Base-by-base conservation (phyloP, 2,113 vertebrate species). In the Motacilla alba region DNA sequence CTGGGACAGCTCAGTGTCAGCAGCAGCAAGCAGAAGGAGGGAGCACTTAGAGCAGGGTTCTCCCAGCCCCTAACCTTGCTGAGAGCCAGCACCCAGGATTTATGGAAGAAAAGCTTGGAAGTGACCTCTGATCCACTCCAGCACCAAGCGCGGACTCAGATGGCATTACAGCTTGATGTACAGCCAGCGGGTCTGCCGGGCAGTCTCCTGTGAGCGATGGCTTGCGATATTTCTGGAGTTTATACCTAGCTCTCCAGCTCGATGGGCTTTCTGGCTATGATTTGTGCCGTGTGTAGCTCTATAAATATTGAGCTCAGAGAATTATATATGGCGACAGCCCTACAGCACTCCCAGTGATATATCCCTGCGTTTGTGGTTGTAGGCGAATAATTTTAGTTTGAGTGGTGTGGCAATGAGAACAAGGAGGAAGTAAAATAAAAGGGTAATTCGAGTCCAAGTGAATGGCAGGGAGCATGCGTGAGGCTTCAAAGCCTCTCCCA, bases 191-290 rank as follows among this genome's bases (percentile, higher is more conserved):
- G 60, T 64, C 91, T 84, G 95, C 95, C 8, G 86, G 95, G 91
- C 96, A 96, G 93, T 92, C 96, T 92, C 93, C 64, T 33, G 95
- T 95, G 95, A 97, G 96, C 85, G 82, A 97, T 96, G 89, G 95
- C 93, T 76, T 97, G 91, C 6, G 89, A 91, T 97, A 96, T 96
- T 97, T 97, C 97, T 96, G 95, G 96, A 96, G 95, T 97, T 97
- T 97, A 97, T 97, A 97, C 94, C 96, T 96, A 96, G 90, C 89
- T 95, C 93, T 95, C 94, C 91, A 87, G 95, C 95, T 97, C 91
- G 19, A 94, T 77, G 33, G 92, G 95, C 89, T 89, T 89, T 95
- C 94, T 94, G 94, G 89, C 8, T 92, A 95, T 97, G 96, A 97
- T 97, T 97, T 97, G 96, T 97, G 86, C 95, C 8, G 0, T 80